Percentiles rank a stretch among this genome's conserved stretches.
Conservation (phyloP, 2,888 invertebrate species). For the Dicycla oo region DNA sequence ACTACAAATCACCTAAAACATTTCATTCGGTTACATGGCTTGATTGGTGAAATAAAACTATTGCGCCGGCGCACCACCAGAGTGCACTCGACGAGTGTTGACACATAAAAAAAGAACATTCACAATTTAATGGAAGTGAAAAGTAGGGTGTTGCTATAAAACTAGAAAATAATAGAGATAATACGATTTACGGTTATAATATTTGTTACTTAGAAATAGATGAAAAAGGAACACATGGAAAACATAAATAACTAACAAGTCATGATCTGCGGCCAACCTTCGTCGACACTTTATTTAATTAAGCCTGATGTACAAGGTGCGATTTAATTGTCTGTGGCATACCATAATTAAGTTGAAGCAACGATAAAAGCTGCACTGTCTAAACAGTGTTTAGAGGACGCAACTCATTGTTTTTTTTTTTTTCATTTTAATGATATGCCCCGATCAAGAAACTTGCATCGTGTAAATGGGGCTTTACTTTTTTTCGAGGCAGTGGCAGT, state of each 20-base stretch:
- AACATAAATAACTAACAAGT: slow-evolving; percentile 40
- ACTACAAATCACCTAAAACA: slow-evolving; percentile 52
- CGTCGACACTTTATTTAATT: slow-evolving; percentile 5
- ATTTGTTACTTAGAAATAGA: slow-evolving; percentile 19
- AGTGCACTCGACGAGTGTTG: slow-evolving; percentile 39
- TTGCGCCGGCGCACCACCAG: slow-evolving; percentile 35
- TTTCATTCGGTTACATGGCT: slow-evolving; percentile 38
- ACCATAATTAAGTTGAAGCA: neutral
- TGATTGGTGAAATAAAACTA: slow-evolving; percentile 40
- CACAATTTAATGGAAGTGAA: slow-evolving; percentile 49
- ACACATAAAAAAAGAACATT: slow-evolving; percentile 45
- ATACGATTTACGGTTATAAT: slow-evolving; percentile 14
- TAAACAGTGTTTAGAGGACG: neutral
- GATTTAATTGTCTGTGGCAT: neutral
- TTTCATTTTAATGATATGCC: neutral
- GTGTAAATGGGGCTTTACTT: neutral
- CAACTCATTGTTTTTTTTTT: neutral
- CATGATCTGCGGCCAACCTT: slow-evolving; percentile 38
- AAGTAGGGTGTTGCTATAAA: slow-evolving; percentile 49
- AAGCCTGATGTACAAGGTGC: too few species aligned
- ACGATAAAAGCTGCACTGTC: neutral
- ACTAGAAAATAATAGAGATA: slow-evolving; percentile 29
- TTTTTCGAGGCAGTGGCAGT: neutral
- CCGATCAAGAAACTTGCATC: neutral
- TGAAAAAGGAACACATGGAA: slow-evolving; percentile 46